Percentiles rank a stretch among this genome's conserved stretches.
These are phyloP conservation scores for Temnothorax curvispinosus DNA, from an alignment of 1,140 invertebrate genomes.

Conservation along the genomic window DNA sequence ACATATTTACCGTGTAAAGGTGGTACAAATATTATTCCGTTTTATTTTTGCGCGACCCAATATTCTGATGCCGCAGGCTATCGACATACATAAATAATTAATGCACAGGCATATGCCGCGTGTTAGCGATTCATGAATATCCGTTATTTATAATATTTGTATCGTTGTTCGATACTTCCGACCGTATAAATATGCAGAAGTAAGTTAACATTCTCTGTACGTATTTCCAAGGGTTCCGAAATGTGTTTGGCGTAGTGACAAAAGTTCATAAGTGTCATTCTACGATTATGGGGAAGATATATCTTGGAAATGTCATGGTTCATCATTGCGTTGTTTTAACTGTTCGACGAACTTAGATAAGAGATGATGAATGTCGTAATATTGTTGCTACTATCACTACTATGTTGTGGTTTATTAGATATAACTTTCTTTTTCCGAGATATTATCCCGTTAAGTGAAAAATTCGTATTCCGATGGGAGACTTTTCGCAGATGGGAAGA, in stretches of 20 bases:
- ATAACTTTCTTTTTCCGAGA: not conserved
- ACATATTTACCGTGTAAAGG: slow-evolving; percentile 2
- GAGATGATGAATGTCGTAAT: not conserved
- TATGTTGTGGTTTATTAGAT: not conserved
- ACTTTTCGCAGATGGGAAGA: not conserved
- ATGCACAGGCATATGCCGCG: not conserved
- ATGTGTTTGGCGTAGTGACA: not conserved
- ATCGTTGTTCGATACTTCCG: not conserved
- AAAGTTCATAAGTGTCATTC: not conserved
- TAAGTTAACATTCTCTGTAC: not conserved
- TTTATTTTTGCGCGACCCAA: not conserved
- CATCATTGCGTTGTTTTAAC: not conserved
- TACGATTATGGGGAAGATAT: not conserved
- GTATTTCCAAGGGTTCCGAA: not conserved
- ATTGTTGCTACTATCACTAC: no score
- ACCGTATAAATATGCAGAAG: not conserved
- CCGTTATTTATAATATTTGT: not conserved
- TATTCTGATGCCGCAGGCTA: not conserved
- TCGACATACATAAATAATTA: slow-evolving; percentile 27
- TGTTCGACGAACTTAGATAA: not conserved
- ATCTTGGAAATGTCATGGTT: not conserved
- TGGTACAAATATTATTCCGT: not conserved
- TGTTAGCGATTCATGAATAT: slow-evolving; percentile 7
- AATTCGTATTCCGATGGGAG: not conserved
- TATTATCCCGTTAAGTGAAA: not conserved